These are phyloP conservation scores for Drosophila hawaiiensis DNA, from an alignment of 2,888 invertebrate genomes.

Conservation along the genomic window DNA sequence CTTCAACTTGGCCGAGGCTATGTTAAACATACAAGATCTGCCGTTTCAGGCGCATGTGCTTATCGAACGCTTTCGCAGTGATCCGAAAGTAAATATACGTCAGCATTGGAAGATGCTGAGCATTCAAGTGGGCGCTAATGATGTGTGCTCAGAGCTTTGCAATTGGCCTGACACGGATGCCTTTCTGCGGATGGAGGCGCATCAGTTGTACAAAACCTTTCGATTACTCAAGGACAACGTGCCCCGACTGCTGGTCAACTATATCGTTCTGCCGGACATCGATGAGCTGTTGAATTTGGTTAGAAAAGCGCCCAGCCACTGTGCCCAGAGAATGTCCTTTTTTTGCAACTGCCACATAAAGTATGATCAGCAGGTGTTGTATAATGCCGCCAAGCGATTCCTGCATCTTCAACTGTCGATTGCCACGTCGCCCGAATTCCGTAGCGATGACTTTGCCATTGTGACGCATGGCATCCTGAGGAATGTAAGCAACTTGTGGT, in stretches of 20 bases:
- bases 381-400: constrained; percentile 11
- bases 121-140: constrained; percentile 87
- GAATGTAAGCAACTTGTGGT: constrained; percentile 33
- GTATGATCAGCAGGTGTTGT: neutral
- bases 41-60: constrained; percentile 87
- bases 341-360: constrained; percentile 18
- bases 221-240: constrained; percentile 86
- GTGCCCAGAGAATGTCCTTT: neutral
- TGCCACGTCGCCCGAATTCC: constrained; percentile 35
- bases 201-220: constrained; percentile 84
- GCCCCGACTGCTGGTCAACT: constrained; percentile 87
- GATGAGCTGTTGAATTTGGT: constrained; percentile 25
- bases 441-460: constrained; percentile 45
- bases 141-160: constrained; percentile 87
- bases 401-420: constrained; percentile 10
- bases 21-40: constrained; percentile 86
- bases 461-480: constrained; percentile 30
- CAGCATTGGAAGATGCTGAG: constrained; percentile 88
- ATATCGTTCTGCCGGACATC: constrained; percentile 86
- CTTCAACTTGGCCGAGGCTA: constrained; percentile 87
- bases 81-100: constrained; percentile 86
- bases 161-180: constrained; percentile 83
- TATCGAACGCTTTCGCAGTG: constrained; percentile 86
- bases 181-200: constrained; percentile 85
- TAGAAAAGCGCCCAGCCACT: constrained; percentile 1